Conservation (phyloP, 53 echinoderm and acorn worm genomes). For the Pentamera pediparva region DNA sequence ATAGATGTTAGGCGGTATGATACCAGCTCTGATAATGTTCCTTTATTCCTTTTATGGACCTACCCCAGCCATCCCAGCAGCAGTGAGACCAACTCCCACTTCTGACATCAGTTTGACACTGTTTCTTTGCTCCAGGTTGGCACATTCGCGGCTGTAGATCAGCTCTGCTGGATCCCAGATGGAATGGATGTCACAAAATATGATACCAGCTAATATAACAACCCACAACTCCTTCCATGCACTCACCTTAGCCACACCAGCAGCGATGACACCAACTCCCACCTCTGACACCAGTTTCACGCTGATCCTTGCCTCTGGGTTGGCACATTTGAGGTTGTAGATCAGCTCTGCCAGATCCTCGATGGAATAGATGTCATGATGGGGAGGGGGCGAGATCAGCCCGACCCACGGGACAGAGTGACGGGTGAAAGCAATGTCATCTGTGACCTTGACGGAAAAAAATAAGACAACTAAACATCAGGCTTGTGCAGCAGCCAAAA, state of each 20-base stretch:
- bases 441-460: slow-evolving; percentile 74
- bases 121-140: slow-evolving; percentile 88
- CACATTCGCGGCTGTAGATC: slow-evolving; percentile 92
- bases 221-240: no score
- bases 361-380: slow-evolving; percentile 99
- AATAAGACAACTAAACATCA: no score
- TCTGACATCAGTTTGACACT: slow-evolving; percentile 99
- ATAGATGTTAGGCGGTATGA: no score
- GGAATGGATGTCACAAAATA: slow-evolving; percentile 98
- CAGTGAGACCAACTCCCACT: slow-evolving; percentile 93
- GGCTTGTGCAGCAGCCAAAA: no score
- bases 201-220: no score
- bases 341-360: slow-evolving; percentile 95
- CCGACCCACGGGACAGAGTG: slow-evolving; percentile 95
- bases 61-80: slow-evolving; percentile 97
- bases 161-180: slow-evolving; percentile 94
- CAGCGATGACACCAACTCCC: slow-evolving; percentile 93
- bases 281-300: slow-evolving; percentile 99
- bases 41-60: no score
- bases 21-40: no score
- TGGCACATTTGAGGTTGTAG: slow-evolving; percentile 96
- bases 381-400: slow-evolving; percentile 93
- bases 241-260: slow-evolving; percentile 93
- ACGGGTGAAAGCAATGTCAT: slow-evolving; percentile 79
- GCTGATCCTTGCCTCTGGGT: slow-evolving; percentile 92